Evolutionary conservation across 2,888 invertebrate species (phyloP).

Genomic region (Nemoura dubitans): DNA sequence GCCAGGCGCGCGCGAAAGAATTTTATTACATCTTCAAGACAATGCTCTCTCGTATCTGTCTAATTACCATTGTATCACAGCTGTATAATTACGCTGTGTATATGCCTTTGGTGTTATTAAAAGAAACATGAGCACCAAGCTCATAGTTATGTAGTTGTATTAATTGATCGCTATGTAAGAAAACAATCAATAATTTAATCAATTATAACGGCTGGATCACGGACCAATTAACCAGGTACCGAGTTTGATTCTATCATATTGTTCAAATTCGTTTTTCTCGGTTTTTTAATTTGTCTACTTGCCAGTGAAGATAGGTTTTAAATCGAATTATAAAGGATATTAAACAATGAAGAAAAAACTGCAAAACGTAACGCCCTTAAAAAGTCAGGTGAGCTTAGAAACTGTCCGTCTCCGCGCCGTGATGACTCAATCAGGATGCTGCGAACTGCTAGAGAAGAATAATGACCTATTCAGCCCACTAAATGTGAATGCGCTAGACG

Average conservation of each 20-base stretch:
- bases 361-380: background rate
- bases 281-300: background rate
- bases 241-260: background rate
- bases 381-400: background rate
- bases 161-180: background rate
- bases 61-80: background rate
- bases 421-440: background rate
- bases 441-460: background rate
- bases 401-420: background rate
- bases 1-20: background rate
- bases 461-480: constrained; percentile 3
- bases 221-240: background rate
- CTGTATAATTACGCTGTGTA: background rate
- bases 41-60: background rate
- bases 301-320: background rate
- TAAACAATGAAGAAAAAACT: background rate
- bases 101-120: background rate
- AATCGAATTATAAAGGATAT: background rate
- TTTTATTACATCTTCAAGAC: background rate
- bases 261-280: background rate
- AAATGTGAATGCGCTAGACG: background rate
- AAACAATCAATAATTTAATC: background rate
- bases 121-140: background rate
- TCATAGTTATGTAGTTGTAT: background rate
- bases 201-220: background rate